Conservation (phyloP, 2,888 invertebrate genomes). For the Phalera bucephala region DNA sequence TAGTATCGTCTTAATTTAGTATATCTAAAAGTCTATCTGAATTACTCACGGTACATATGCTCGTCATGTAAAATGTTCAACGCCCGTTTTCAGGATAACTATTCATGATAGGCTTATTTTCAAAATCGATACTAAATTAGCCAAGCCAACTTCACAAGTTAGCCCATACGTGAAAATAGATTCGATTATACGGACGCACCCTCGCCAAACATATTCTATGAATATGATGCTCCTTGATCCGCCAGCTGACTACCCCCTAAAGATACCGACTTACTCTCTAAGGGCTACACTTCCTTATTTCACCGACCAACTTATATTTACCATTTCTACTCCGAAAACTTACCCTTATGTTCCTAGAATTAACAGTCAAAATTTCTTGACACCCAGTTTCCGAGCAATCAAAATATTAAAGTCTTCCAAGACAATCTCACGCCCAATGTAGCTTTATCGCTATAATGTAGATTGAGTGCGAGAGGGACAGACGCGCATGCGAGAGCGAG, state of each 20-base stretch:
- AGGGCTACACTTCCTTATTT: conserved; percentile 62
- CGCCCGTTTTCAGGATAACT: too few species aligned
- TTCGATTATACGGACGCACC: background rate
- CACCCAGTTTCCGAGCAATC: conserved; percentile 17
- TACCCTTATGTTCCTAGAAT: conserved; percentile 5
- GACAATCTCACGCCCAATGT: conserved; percentile 77
- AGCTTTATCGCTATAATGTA: conserved; percentile 76
- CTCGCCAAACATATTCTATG: conserved; percentile 26
- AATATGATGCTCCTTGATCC: conserved; percentile 38
- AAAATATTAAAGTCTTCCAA: conserved; percentile 39
- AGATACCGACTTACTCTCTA: conserved; percentile 54
- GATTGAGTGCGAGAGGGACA: conserved; percentile 57
- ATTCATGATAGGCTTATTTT: too few species aligned
- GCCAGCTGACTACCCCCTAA: conserved; percentile 50
- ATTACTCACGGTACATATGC: too few species aligned
- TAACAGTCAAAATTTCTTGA: conserved; percentile 29
- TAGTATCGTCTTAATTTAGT: too few species aligned
- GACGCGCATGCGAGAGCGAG: conserved; percentile 28
- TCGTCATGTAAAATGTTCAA: too few species aligned
- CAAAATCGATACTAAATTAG: too few species aligned
- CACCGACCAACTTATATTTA: conserved; percentile 27
- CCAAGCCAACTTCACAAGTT: too few species aligned
- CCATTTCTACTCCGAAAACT: conserved; percentile 1
- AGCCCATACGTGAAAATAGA: too few species aligned
- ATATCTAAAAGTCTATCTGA: too few species aligned